phyloP scores from a whole-genome alignment of 1,140 invertebrate genomes.

The Drosophila willistoni region DNA sequence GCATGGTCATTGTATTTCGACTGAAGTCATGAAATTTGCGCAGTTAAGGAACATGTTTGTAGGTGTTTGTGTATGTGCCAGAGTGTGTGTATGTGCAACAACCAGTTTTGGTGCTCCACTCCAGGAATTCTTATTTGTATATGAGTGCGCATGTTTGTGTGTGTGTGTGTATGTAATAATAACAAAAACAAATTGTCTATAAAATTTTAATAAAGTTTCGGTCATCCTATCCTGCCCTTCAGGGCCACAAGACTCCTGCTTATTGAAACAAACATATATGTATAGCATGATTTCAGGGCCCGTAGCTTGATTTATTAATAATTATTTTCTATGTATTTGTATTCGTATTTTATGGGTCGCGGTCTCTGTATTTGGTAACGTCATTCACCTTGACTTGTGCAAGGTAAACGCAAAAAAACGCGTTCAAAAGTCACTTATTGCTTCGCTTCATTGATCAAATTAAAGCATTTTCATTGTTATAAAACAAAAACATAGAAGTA shows the following conservation, averaged over 20 bases:
- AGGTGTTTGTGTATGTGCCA: conserved; percentile 6
- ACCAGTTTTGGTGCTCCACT: conserved; percentile 48
- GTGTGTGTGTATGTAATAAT: conserved; percentile 61
- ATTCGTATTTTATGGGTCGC: conserved; percentile 17
- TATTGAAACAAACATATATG: conserved; percentile 11
- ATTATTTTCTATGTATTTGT: conserved; percentile 40
- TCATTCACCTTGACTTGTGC: conserved; percentile 74
- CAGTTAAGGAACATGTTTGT: conserved; percentile 21
- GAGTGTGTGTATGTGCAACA: conserved; percentile 30
- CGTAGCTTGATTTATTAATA: conserved; percentile 74
- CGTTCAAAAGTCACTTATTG: conserved; percentile 64
- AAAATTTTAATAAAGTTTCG: conserved; percentile 29
- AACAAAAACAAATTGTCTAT: conserved; percentile 63
- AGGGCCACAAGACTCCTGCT: background rate
- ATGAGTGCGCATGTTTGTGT: conserved; percentile 41
- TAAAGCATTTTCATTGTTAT: background rate
- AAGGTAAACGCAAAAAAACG: conserved; percentile 35
- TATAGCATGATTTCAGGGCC: conserved; percentile 41
- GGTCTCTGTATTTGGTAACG: conserved; percentile 65
- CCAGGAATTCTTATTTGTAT: conserved; percentile 22
- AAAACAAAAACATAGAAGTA: background rate
- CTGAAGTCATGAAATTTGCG: conserved; percentile 27
- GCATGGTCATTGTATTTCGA: background rate
- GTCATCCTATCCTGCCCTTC: conserved; percentile 18
- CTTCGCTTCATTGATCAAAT: conserved; percentile 44